Evolutionary conservation across 1,140 invertebrate genomes (phyloP).

Genomic region (Penaeus indicus): DNA sequence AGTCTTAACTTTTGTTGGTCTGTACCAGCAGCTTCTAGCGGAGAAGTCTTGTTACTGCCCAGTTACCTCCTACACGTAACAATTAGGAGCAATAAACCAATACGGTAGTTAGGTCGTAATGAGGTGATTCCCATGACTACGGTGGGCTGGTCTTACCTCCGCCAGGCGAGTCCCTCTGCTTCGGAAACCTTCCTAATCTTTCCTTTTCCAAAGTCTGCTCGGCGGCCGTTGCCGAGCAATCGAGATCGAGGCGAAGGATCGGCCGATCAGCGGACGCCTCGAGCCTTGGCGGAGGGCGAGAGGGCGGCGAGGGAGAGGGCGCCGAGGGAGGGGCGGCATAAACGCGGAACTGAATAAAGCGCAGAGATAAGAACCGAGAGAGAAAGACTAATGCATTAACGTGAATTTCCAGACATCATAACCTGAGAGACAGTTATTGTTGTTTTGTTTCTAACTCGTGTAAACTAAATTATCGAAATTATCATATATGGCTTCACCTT

Average conservation of each 20-base stretch:
- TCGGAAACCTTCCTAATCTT: background rate
- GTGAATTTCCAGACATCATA: too few relatives aligned
- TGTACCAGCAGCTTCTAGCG: too few relatives aligned
- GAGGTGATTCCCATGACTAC: slow-evolving; percentile 49
- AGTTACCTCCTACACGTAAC: slow-evolving; percentile 33
- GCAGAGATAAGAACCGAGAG: background rate
- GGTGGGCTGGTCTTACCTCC: slow-evolving; percentile 20
- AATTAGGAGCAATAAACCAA: slow-evolving; percentile 56
- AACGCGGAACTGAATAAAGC: too few relatives aligned
- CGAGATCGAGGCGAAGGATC: background rate
- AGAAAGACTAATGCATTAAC: too few relatives aligned
- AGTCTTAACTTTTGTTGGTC: too few relatives aligned
- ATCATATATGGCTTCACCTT: too few relatives aligned
- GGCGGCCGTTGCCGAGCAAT: too few relatives aligned
- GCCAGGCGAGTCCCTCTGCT: background rate
- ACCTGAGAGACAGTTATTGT: too few relatives aligned
- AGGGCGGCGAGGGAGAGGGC: background rate
- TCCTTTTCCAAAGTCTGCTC: background rate
- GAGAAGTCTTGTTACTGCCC: background rate
- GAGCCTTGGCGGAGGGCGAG: background rate
- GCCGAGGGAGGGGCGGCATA: background rate
- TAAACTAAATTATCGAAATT: too few relatives aligned
- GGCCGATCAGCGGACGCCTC: background rate
- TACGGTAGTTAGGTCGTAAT: slow-evolving; percentile 43
- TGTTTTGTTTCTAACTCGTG: too few relatives aligned